Evolutionary conservation across 2,113 vertebrate species (phyloP).

Genomic region (Desmodus rotundus): DNA sequence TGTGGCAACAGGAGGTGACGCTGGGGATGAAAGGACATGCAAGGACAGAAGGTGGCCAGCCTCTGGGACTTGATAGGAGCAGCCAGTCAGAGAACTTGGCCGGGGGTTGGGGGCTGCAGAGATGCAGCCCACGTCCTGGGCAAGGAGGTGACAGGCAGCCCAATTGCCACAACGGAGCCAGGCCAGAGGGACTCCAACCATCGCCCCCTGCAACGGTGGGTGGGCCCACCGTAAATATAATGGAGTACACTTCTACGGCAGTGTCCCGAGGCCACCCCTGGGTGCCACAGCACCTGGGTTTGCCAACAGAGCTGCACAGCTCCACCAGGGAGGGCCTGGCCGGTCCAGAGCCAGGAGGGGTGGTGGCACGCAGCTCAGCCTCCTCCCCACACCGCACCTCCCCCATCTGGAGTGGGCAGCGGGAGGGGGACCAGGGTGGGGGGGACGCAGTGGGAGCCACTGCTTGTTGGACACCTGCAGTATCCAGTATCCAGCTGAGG

Average conservation of each 20-base stretch:
- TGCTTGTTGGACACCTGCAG: not conserved
- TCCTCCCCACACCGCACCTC: not conserved
- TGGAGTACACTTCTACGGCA: fast-evolving
- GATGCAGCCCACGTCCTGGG: not conserved
- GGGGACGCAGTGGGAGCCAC: fast-evolving
- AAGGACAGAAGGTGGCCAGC: not conserved
- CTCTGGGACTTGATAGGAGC: too few relatives aligned
- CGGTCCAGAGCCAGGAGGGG: not conserved
- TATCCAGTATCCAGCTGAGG: not conserved
- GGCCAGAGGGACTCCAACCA: not conserved
- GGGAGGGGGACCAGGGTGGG: not conserved
- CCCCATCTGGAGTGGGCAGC: too few relatives aligned
- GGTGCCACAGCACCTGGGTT: not conserved
- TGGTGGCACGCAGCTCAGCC: not conserved
- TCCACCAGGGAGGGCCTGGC: not conserved
- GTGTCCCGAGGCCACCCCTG: not conserved
- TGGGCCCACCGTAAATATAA: not conserved
- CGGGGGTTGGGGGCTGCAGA: not conserved
- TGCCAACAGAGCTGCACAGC: not conserved
- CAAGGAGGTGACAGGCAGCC: not conserved
- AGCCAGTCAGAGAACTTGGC: not conserved
- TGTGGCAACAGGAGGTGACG: not conserved
- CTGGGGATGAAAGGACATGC: not conserved
- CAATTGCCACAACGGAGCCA: not conserved
- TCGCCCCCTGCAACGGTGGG: not conserved